Evolutionary conservation across 2,888 invertebrate species (phyloP).

Genomic region (Leptinotarsa haldemani): DNA sequence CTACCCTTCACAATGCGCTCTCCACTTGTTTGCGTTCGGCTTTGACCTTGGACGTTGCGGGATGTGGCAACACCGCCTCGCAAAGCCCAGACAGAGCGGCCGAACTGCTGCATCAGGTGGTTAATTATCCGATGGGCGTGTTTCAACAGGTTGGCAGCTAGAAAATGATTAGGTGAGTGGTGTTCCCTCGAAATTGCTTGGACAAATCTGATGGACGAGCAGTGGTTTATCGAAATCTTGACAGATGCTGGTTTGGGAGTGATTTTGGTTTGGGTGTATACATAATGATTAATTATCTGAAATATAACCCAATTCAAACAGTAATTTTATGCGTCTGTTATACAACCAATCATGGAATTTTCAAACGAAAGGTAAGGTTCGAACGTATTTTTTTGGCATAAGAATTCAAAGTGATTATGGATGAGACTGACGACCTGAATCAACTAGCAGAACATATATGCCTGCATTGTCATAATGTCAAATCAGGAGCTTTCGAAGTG

Average conservation of each 20-base stretch:
- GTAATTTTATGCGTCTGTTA: too few species aligned
- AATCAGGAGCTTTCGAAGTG: too few species aligned
- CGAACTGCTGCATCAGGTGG: constrained; percentile 36
- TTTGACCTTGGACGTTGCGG: constrained; percentile 25
- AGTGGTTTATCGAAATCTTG: neutral
- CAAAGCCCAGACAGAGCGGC: constrained; percentile 31
- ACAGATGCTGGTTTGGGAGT: neutral
- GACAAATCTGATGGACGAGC: neutral
- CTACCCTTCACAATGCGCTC: constrained; percentile 1
- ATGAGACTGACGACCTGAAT: too few species aligned
- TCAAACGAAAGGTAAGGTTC: too few species aligned
- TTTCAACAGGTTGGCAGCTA: constrained; percentile 32
- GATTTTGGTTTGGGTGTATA: too few species aligned
- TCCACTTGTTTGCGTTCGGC: constrained; percentile 22
- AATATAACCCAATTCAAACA: too few species aligned
- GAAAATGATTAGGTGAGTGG: constrained; percentile 15
- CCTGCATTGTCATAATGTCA: too few species aligned
- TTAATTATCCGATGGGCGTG: constrained; percentile 33
- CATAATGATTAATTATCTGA: too few species aligned
- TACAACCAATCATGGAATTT: too few species aligned
- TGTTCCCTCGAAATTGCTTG: neutral
- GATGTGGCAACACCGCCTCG: constrained; percentile 23
- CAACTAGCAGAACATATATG: too few species aligned
- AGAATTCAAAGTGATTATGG: too few species aligned
- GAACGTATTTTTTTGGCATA: too few species aligned